phyloP scores from a whole-genome alignment of 1,140 invertebrate species.

The Cherax quadricarinatus region DNA sequence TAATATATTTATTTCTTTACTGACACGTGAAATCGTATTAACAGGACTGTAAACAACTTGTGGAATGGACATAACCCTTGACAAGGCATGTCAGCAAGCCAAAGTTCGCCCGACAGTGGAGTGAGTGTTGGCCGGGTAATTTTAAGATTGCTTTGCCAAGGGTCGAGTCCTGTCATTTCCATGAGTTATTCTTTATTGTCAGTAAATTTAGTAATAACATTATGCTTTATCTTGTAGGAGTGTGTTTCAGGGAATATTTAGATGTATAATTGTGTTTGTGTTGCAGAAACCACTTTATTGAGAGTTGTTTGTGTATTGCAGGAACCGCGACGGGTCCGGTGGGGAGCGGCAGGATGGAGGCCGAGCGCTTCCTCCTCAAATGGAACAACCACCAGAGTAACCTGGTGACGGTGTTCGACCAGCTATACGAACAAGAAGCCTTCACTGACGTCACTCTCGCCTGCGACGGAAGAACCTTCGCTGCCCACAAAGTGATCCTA shows the following conservation, averaged over 20 bases:
- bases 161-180: too few relatives aligned
- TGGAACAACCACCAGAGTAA: slow-evolving; percentile 78
- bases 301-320: slow-evolving; percentile 14
- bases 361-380: slow-evolving; percentile 77
- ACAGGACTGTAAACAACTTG: too few relatives aligned
- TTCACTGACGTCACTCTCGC: slow-evolving; percentile 87
- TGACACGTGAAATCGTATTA: too few relatives aligned
- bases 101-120: too few relatives aligned
- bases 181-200: too few relatives aligned
- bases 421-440: slow-evolving; percentile 75
- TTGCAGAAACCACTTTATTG: background rate
- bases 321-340: slow-evolving; percentile 28
- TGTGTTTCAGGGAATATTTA: background rate
- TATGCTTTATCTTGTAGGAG: background rate
- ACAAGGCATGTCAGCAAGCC: too few relatives aligned
- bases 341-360: slow-evolving; percentile 74
- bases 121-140: too few relatives aligned
- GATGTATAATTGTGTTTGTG: background rate
- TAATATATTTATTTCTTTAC: too few relatives aligned
- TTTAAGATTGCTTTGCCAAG: too few relatives aligned
- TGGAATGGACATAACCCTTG: too few relatives aligned
- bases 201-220: too few relatives aligned
- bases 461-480: slow-evolving; percentile 92
- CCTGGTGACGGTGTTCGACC: slow-evolving; percentile 76
- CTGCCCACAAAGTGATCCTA: slow-evolving; percentile 94